These are phyloP conservation scores for Meandrina meandrites DNA, from an alignment of 92 coral and sea anemone species.

Conservation along the genomic window DNA sequence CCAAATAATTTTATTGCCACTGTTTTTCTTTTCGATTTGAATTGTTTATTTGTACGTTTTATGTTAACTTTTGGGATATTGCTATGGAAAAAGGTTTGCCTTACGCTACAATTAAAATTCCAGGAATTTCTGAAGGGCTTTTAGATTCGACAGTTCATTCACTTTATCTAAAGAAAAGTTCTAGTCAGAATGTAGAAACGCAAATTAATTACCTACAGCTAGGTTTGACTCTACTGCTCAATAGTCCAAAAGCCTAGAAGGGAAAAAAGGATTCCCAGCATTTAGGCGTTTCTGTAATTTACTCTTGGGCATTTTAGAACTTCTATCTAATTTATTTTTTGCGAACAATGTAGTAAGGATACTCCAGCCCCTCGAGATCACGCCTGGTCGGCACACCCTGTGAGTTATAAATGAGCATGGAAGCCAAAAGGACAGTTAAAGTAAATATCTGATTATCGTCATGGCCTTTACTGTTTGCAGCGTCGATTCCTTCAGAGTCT, in stretches of 20 bases:
- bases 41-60: not conserved
- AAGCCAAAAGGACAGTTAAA: slow-evolving; percentile 70
- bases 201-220: too few relatives aligned
- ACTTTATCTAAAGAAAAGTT: too few relatives aligned
- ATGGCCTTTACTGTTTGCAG: slow-evolving; percentile 51
- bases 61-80: not conserved
- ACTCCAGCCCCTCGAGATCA: slow-evolving; percentile 68
- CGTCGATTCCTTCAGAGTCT: slow-evolving; percentile 85
- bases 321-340: too few relatives aligned
- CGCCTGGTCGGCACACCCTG: slow-evolving; percentile 58
- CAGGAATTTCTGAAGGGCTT: too few relatives aligned
- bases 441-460: slow-evolving; percentile 76
- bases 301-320: too few relatives aligned
- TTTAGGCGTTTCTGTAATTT: not conserved
- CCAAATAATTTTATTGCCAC: too few relatives aligned
- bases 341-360: slow-evolving; percentile 38
- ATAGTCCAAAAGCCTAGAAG: not conserved
- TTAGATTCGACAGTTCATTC: too few relatives aligned
- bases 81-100: not conserved
- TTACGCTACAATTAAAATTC: not conserved
- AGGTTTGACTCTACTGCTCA: not conserved
- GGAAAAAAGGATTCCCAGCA: not conserved
- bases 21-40: not conserved
- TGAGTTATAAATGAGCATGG: slow-evolving; percentile 79
- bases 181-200: too few relatives aligned